Conservation (phyloP, 2,888 invertebrate genomes). For the Sturmia bella region DNA sequence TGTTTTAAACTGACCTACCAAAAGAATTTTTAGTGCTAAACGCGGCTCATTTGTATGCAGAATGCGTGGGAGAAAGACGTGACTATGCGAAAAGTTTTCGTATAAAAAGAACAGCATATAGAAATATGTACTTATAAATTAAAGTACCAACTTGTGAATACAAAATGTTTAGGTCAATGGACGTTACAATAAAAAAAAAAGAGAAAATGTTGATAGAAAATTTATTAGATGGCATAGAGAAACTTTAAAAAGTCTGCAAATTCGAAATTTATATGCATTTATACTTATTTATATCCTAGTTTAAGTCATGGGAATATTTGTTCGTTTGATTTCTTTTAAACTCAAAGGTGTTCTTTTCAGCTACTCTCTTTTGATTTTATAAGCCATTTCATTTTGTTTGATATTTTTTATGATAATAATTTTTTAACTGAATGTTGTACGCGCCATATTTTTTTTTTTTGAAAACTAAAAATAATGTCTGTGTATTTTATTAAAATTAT, state of each 20-base stretch:
- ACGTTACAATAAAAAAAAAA: slow-evolving; percentile 14
- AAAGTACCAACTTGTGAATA: slow-evolving; percentile 36
- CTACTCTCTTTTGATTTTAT: slow-evolving; percentile 19
- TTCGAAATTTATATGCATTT: background rate
- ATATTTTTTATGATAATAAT: slow-evolving; percentile 13
- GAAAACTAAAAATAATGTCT: slow-evolving; percentile 36
- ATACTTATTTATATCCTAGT: background rate
- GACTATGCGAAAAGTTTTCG: slow-evolving; percentile 52
- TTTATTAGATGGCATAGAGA: slow-evolving; percentile 57
- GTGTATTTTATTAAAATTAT: slow-evolving; percentile 38
- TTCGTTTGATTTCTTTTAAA: slow-evolving; percentile 20
- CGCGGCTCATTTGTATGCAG: slow-evolving; percentile 57
- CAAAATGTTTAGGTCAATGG: slow-evolving; percentile 61
- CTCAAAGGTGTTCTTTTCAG: background rate
- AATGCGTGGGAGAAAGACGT: slow-evolving; percentile 48
- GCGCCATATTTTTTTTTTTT: slow-evolving; percentile 56
- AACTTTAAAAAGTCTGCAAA: slow-evolving; percentile 30
- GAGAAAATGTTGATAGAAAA: slow-evolving; percentile 1
- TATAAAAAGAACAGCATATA: slow-evolving; percentile 10
- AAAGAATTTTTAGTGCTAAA: slow-evolving; percentile 58
- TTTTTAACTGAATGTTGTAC: slow-evolving; percentile 60
- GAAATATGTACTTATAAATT: slow-evolving; percentile 7
- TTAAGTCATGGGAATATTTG: slow-evolving; percentile 8
- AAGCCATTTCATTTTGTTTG: slow-evolving; percentile 35
- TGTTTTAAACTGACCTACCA: slow-evolving; percentile 68